Percentiles rank a stretch among this genome's conserved stretches.
phyloP scores from a whole-genome alignment of 2,797 vertebrate genomes.

The Smutsia temminckii region DNA sequence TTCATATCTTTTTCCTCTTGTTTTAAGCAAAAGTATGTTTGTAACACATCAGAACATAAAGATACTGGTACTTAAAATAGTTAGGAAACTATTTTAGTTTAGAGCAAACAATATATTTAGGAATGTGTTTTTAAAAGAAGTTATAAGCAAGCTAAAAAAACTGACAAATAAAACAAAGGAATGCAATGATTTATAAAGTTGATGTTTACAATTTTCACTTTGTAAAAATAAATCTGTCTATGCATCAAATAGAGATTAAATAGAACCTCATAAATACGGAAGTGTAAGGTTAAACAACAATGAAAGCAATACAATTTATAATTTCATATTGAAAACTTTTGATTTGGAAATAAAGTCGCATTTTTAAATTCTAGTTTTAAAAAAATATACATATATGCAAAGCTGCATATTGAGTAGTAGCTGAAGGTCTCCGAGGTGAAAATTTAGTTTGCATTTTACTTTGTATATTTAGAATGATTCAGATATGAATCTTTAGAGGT shows the following conservation, averaged over 20 bases:
- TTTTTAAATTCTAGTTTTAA: conserved; percentile 18
- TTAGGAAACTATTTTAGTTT: not conserved
- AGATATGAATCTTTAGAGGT: not conserved
- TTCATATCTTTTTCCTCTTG: not conserved
- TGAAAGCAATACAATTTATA: not conserved
- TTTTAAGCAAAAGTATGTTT: conserved; percentile 43
- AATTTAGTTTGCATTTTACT: conserved; percentile 2
- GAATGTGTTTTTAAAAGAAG: not conserved
- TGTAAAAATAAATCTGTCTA: conserved; percentile 32
- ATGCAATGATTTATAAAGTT: not conserved
- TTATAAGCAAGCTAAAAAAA: not conserved
- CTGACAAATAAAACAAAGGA: not conserved
- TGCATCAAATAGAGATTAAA: conserved; percentile 18
- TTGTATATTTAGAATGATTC: conserved; percentile 49
- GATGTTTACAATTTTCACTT: conserved; percentile 28
- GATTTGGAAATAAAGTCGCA: conserved; percentile 6
- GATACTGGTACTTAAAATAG: not conserved
- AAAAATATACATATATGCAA: not conserved
- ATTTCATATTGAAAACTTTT: not conserved
- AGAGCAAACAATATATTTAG: not conserved
- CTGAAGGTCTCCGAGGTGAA: not conserved
- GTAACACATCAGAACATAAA: not conserved
- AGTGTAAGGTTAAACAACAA: not conserved
- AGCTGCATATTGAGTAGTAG: not conserved
- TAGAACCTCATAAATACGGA: conserved; percentile 25